phyloP scores from a whole-genome alignment of 1,140 invertebrate genomes.

The Pogonomyrmex barbatus region DNA sequence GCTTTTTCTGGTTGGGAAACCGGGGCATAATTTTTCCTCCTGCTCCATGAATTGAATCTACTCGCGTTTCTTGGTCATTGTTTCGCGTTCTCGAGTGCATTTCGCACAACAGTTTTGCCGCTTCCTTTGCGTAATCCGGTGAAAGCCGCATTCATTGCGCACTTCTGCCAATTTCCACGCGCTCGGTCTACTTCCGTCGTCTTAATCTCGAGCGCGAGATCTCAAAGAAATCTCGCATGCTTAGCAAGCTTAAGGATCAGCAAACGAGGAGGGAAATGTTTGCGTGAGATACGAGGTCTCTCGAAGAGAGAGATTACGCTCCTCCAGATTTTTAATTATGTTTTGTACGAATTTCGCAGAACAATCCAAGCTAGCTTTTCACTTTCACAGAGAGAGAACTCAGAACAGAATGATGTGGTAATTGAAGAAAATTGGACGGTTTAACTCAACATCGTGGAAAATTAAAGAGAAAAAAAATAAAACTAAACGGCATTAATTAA shows the following conservation, averaged over 20 bases:
- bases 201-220: slow-evolving; percentile 18
- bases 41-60: slow-evolving; percentile 41
- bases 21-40: slow-evolving; percentile 18
- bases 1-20: slow-evolving; percentile 58
- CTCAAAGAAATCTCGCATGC: slow-evolving; percentile 20
- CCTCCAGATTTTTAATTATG: slow-evolving; percentile 9
- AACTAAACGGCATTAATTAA: neutral
- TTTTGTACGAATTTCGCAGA: neutral
- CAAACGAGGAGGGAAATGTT: neutral
- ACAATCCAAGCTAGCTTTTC: slow-evolving; percentile 9
- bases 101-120: neutral
- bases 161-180: slow-evolving; percentile 68
- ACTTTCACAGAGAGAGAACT: neutral
- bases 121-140: slow-evolving; percentile 72
- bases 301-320: neutral
- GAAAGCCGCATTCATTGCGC: slow-evolving; percentile 63
- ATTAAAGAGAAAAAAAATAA: too few relatives aligned
- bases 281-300: neutral
- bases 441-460: neutral
- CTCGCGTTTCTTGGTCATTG: slow-evolving; percentile 66
- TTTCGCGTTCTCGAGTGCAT: slow-evolving; percentile 59
- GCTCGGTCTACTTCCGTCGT: slow-evolving; percentile 66
- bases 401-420: neutral
- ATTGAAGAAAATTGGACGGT: neutral
- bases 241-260: neutral